Base-by-base conservation (phyloP, 2,888 invertebrate species). In the Agelastica alni region DNA sequence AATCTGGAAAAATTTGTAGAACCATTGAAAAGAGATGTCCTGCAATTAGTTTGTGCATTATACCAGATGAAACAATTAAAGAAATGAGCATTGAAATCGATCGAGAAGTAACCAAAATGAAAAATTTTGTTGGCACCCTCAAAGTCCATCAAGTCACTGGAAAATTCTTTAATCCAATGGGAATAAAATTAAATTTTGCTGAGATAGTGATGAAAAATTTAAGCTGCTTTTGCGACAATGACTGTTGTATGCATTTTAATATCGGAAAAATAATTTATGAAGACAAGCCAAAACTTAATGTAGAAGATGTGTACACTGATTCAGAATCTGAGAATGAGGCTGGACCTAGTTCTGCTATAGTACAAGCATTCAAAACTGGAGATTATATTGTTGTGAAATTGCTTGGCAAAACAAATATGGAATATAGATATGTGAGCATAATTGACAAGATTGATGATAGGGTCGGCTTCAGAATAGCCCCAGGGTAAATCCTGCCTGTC, bases 31-130 rank as follows among this genome's bases (percentile, higher is more conserved):
- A 63, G 16, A 58, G 45, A 36, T 65, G 65, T 44, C 61, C 48
- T 47, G 51, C 44, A 20, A 62, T 65, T 49, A 43, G 45, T 51
- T 26, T 45, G 7, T 14, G 42, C 51, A 56, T 63, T 20, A 63
- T 68, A 16, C 53, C 58, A 47, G 59, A 49, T 2, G 12, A 28
- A 53, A 65, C 66, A 30, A 67, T 68, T 20, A 60, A 63, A 18
- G 12, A 37, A 22, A 47, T 48, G 34, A 17, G 43, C 34, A 26
- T n/a, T 13, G 3, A 52, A 4, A 46, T 56, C 36, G 17, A 41
- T n/a, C 43, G 42, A 17, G 37, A 49, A 32, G 18, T 7, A 28
- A 28, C 48, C 9, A 41, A 55, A 18, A 32, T 36, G 20, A 30
- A 32, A 26, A 30, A 20, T 22, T 58, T 52, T 34, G 14, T 20